Evolutionary conservation across 2,797 vertebrate genomes (phyloP).

Genomic region (Hybognathus amarus): DNA sequence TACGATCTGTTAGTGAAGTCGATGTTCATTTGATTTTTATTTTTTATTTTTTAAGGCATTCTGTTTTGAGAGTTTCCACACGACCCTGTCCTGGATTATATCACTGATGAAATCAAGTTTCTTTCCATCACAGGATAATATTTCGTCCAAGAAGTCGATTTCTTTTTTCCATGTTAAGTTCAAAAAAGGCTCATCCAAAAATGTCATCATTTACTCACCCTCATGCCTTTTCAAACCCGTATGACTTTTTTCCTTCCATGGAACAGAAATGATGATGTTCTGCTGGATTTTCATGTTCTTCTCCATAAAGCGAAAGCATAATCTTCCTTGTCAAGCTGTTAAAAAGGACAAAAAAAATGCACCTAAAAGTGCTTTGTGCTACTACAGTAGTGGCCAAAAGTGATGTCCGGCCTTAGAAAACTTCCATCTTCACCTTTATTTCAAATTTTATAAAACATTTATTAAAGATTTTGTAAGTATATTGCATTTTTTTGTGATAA

Average conservation of each 20-base stretch:
- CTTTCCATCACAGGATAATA: not conserved
- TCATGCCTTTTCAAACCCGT: not conserved
- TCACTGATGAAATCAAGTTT: not conserved
- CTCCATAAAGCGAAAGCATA: not conserved
- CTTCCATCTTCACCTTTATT: not conserved
- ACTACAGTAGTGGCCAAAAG: not conserved
- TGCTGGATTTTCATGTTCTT: not conserved
- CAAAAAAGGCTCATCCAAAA: not conserved
- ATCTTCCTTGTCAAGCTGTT: not conserved
- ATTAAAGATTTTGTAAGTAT: not conserved
- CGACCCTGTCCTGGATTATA: not conserved
- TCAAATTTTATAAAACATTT: not conserved
- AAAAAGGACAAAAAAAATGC: not conserved
- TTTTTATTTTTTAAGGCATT: not conserved
- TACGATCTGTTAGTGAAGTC: not conserved
- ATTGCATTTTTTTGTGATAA: not conserved
- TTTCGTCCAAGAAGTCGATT: not conserved
- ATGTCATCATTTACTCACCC: conserved; percentile 18
- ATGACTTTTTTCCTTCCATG: not conserved
- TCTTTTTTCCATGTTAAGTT: not conserved
- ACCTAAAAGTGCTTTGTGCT: not conserved
- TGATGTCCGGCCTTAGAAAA: not conserved
- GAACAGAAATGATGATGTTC: not conserved
- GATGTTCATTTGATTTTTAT: not conserved
- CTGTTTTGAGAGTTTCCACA: not conserved